Evolutionary conservation across 1,140 invertebrate species (phyloP), one percentile per base, ranked within the genome.

Genomic region (Carcinoscorpius rotundicauda): DNA sequence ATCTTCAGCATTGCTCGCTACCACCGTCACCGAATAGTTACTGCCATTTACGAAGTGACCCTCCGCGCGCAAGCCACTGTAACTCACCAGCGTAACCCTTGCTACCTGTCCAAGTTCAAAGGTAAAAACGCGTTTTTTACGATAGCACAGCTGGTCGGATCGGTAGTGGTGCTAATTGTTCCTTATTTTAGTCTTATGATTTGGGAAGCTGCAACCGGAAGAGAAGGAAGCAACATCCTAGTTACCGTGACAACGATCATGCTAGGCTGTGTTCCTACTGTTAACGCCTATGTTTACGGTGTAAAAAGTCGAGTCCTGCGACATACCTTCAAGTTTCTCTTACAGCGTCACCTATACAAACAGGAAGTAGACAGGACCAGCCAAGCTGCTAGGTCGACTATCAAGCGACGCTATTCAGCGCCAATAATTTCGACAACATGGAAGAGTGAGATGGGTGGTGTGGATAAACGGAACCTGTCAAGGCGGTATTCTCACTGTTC

Each of bases 31-130:
- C 81, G 88, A 51, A 91, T 91, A 62, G 87, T 88, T 11, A 86
- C 87, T 49, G 88, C 88, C 5, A 88, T 91, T 67, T 90, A 88
- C 76, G 87, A 90, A 77, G 87, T 90, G 5, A 89, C 87, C 0
- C 74, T 90, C 52, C 88, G 86, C 4, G 87, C 88, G 3, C 87
- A 89, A 77, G 87, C 88, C 55, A 89, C 87, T 6, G 87, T 90
- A 67, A 89, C 87, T 0, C 87, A 89, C 71, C 87, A 89, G 73
- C 77, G 85, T 58, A 88, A 88, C 72, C 87, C 87, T 10, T 85
- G 8, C 29, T 68, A 71, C 52, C 85, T 72, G 6, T 79, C 79
- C 55, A 76, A 79, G 65, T 82, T 84, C 53, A 79, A 79, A 61
- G 82, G 85, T 9, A 80, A 82, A 51, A 84, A 83, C 68, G 86